Percentiles rank a stretch among this genome's conserved stretches.
Conservation (phyloP, 2,888 invertebrate species). For the Selenia dentaria region DNA sequence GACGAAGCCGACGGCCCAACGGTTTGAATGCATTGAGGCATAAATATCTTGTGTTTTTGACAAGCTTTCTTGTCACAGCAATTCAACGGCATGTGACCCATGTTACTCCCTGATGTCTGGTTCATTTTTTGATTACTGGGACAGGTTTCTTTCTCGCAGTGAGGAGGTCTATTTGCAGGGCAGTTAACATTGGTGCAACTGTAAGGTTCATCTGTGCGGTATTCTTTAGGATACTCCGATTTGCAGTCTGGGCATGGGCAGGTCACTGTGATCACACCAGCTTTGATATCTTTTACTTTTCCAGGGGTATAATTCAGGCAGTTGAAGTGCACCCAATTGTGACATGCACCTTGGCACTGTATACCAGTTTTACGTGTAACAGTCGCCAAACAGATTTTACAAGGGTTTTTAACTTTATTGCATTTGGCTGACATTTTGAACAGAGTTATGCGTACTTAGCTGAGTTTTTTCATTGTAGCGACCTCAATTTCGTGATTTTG, state of each 20-base stretch:
- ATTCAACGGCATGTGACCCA: conserved; percentile 34
- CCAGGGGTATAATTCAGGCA: conserved; percentile 71
- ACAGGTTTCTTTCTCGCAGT: conserved; percentile 44
- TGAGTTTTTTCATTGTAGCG: conserved; percentile 12
- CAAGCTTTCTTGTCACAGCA: conserved; percentile 26
- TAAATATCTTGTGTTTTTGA: background rate
- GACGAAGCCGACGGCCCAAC: conserved; percentile 12
- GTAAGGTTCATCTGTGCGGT: conserved; percentile 49
- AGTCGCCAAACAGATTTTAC: conserved; percentile 64
- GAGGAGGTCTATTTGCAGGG: conserved; percentile 57
- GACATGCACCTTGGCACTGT: conserved; percentile 67
- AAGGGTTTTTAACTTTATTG: conserved; percentile 60
- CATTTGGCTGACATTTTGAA: conserved; percentile 54
- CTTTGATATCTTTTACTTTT: conserved; percentile 64
- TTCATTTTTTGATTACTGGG: conserved; percentile 36
- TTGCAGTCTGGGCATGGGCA: conserved; percentile 76
- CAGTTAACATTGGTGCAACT: conserved; percentile 57
- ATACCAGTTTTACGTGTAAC: conserved; percentile 61
- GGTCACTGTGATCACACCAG: conserved; percentile 58
- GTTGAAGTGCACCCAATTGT: conserved; percentile 64
- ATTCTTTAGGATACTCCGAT: conserved; percentile 51
- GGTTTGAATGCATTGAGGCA: background rate
- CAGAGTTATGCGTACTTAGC: conserved; percentile 17
- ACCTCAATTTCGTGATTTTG: background rate
- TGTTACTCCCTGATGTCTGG: conserved; percentile 24